Base-by-base conservation (phyloP, 2,888 invertebrate species). In the Campoplex capitator region DNA sequence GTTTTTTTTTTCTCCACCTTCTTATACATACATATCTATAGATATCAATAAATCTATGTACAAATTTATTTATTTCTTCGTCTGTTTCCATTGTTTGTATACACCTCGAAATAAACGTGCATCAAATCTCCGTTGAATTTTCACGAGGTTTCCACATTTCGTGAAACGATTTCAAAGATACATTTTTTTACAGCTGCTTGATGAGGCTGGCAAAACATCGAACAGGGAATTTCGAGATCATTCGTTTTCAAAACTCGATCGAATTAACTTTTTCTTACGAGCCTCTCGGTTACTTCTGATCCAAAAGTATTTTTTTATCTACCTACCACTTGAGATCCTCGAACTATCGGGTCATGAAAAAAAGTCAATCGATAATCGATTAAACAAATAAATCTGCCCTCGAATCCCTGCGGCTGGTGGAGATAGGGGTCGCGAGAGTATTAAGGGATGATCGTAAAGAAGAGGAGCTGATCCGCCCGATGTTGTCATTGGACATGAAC, bases 401-500 rank as follows among this genome's bases (percentile, higher is more conserved):
- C 42, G 75, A 76, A 83, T 68, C 75, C 32, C 65, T 51, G 54
- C 62, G 67, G 28, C 73, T 42, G 42, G 62, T 65, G 73, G 85
- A 77, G 84, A 87, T 82, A 81, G 73, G 82, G 71, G 86, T 88
- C 35, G 87, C 89, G 88, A 87, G 88, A 86, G 88, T 84, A 89
- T 88, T 86, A 51, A 68, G 79, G 70, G 86, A 86, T 84, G 88
- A 89, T 92, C 93, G 90, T 93, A 92, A 93, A 93, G 91, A 89
- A 86, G 90, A 88, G 65, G 88, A 88, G 89, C 88, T 94, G 91
- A 94, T 94, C 94, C 94, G 80, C 70, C 75, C 83, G 83, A 88
- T 89, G 87, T 91, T 90, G 91, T 91, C 88, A 89, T 92, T 92
- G 88, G 93, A 92, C 94, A 94, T 93, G 94, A 91, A 92, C 92